Conservation (phyloP, 2,113 vertebrate species). For the Microcebus tavaratra region DNA sequence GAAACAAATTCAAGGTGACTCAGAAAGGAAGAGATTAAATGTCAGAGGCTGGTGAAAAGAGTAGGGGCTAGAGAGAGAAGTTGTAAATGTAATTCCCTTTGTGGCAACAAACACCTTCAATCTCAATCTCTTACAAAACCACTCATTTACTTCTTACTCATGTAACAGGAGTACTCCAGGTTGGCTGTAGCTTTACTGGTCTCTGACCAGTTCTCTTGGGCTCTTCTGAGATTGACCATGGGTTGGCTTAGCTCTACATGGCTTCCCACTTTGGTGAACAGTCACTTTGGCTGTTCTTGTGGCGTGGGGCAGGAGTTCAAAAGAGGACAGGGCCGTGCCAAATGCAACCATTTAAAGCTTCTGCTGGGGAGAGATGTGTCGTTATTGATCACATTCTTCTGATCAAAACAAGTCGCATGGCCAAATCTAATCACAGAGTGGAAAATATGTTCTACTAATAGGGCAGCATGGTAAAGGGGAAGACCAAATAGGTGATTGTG, state of each 20-base stretch:
- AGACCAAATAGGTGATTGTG: not conserved
- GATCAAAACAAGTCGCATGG: not conserved
- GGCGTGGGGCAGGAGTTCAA: not conserved
- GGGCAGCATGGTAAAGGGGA: not conserved
- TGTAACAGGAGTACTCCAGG: not conserved
- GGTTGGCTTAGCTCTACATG: not conserved
- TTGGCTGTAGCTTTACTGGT: not conserved
- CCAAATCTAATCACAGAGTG: not conserved
- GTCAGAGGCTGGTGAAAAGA: not conserved
- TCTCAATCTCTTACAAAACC: not conserved
- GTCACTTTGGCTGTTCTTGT: not conserved
- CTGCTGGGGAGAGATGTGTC: not conserved
- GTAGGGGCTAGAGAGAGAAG: not conserved
- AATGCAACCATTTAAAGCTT: not conserved
- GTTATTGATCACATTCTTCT: not conserved
- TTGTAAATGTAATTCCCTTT: not conserved
- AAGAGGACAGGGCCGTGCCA: not conserved
- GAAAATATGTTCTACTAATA: not conserved
- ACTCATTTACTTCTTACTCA: not conserved
- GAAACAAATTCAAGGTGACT: not conserved
- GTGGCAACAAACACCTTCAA: not conserved
- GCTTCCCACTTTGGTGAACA: not conserved
- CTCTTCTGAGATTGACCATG: not conserved
- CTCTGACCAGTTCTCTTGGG: not conserved
- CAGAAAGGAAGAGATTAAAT: not conserved